Evolutionary conservation across 1,140 invertebrate genomes (phyloP).

Genomic region (Pogonognathellus flavescens): DNA sequence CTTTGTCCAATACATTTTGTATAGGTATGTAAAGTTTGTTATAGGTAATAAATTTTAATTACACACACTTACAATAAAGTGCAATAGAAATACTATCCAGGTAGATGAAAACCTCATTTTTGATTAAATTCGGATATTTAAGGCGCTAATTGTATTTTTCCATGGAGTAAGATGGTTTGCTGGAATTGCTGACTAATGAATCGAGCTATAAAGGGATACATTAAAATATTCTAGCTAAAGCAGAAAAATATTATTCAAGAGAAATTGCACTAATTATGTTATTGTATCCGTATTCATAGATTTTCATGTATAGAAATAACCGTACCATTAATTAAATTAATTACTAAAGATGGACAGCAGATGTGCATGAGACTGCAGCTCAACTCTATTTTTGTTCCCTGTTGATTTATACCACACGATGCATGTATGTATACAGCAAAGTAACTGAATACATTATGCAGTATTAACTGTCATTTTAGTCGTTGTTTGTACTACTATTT

Average conservation of each 20-base stretch:
- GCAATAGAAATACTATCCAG: neutral
- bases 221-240: neutral
- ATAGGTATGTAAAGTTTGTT: no score
- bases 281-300: neutral
- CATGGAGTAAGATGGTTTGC: neutral
- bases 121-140: neutral
- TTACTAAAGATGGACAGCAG: constrained; percentile 5
- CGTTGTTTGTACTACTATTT: no score
- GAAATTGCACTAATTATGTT: neutral
- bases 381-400: neutral
- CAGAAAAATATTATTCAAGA: neutral
- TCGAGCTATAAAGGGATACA: neutral
- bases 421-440: no score
- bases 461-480: no score
- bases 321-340: constrained; percentile 32
- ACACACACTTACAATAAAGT: neutral
- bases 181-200: neutral
- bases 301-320: neutral
- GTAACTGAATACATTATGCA: no score
- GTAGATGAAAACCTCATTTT: constrained; percentile 7
- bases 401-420: no score
- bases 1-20: neutral
- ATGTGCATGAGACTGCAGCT: neutral
- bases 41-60: neutral
- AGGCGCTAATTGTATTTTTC: neutral